Percentiles rank a stretch among this genome's conserved stretches.
Conservation (phyloP, 1,140 invertebrate species). For the Cryptotermes secundus region DNA sequence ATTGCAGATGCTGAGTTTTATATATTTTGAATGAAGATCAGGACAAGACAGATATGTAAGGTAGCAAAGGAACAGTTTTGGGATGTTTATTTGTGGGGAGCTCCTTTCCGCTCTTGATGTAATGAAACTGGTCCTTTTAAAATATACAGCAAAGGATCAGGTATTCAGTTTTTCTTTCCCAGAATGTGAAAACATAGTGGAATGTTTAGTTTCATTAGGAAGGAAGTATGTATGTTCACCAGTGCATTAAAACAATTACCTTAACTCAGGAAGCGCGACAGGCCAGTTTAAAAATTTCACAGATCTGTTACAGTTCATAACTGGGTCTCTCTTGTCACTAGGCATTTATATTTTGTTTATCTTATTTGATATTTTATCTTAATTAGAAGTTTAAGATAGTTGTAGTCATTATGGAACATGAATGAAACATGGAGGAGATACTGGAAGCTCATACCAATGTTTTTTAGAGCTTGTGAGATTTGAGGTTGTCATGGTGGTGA, state of each 20-base stretch:
- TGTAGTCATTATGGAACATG: background rate
- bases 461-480: too few species aligned
- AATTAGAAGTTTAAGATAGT: background rate
- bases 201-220: background rate
- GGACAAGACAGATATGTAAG: too few species aligned
- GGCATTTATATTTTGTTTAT: background rate
- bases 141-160: too few species aligned
- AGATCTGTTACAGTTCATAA: background rate
- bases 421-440: background rate
- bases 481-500: too few species aligned
- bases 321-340: background rate
- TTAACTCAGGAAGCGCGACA: background rate
- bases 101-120: too few species aligned
- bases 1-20: too few species aligned
- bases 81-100: too few species aligned
- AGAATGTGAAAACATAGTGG: background rate
- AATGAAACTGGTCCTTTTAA: too few species aligned
- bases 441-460: background rate
- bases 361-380: background rate
- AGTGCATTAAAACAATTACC: background rate
- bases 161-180: too few species aligned
- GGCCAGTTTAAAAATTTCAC: background rate
- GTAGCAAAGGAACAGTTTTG: too few species aligned
- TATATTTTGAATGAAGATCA: too few species aligned
- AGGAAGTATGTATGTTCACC: background rate